phyloP scores from a whole-genome alignment of 2,888 invertebrate species.

The Quadroppia sp. region DNA sequence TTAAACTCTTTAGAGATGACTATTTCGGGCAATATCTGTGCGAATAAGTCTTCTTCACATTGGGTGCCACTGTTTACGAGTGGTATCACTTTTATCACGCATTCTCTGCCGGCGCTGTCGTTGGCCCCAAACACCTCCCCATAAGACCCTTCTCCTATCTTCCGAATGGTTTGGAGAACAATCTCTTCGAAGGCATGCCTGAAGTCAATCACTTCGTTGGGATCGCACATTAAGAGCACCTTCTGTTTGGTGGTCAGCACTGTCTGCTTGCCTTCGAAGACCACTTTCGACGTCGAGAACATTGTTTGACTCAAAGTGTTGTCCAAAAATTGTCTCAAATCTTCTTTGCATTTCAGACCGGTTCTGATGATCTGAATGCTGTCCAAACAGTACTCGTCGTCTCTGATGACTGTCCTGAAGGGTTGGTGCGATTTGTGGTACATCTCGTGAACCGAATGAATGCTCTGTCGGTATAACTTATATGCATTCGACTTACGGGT shows the following conservation, averaged over 20 bases:
- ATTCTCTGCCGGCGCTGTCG: neutral
- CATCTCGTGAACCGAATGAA: neutral
- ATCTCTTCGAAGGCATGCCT: neutral
- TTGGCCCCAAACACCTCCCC: constrained; percentile 74
- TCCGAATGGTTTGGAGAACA: constrained; percentile 54
- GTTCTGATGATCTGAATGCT: neutral
- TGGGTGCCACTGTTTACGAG: constrained; percentile 56
- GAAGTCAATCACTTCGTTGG: constrained; percentile 12
- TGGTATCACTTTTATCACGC: constrained; percentile 36
- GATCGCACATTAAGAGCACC: constrained; percentile 26
- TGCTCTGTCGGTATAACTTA: constrained; percentile 6
- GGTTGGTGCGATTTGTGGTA: neutral
- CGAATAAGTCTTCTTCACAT: constrained; percentile 77
- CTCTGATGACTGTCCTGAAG: neutral
- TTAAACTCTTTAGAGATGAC: too few species aligned
- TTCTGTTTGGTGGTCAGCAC: constrained; percentile 21
- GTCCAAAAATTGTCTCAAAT: neutral
- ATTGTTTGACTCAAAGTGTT: constrained; percentile 12
- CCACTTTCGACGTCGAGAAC: constrained; percentile 12
- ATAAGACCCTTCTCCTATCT: constrained; percentile 93
- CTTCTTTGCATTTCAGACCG: neutral
- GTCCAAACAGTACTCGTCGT: neutral
- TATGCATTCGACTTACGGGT: neutral
- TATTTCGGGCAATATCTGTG: constrained; percentile 84
- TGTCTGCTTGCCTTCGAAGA: too few species aligned